phyloP scores from a whole-genome alignment of 1,140 invertebrate genomes.

The Hormaphis cornu region DNA sequence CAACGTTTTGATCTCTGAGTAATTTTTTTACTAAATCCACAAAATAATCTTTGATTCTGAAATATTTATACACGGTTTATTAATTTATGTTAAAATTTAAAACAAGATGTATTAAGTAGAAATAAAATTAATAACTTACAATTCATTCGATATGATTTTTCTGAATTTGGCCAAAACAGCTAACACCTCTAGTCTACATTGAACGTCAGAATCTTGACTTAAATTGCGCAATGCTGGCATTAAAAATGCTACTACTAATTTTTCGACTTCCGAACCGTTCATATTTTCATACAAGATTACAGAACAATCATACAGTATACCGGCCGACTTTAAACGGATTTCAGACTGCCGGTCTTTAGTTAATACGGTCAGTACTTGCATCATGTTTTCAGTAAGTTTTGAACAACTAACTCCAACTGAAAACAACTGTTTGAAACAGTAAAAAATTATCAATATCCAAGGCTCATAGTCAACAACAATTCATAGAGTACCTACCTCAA shows the following conservation, averaged over 20 bases:
- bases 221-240: slow-evolving; percentile 1
- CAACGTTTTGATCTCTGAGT: slow-evolving; percentile 6
- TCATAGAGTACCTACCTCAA: no score
- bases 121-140: background rate
- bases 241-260: background rate
- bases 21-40: background rate
- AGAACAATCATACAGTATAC: slow-evolving; percentile 9
- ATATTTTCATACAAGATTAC: slow-evolving; percentile 1
- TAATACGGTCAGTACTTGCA: background rate
- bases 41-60: slow-evolving; percentile 16
- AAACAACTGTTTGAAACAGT: slow-evolving; percentile 1
- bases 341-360: slow-evolving; percentile 8
- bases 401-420: background rate
- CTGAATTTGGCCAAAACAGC: slow-evolving; percentile 3
- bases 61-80: background rate
- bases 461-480: no score
- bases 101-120: background rate
- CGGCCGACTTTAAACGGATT: background rate
- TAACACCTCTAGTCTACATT: background rate
- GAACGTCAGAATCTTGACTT: background rate
- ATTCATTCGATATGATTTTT: background rate
- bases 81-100: no score
- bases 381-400: slow-evolving; percentile 3
- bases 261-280: background rate
- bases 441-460: no score